These are phyloP conservation scores for Teleopsis dalmanni DNA, from an alignment of 1,140 invertebrate species.

Conservation along the genomic window DNA sequence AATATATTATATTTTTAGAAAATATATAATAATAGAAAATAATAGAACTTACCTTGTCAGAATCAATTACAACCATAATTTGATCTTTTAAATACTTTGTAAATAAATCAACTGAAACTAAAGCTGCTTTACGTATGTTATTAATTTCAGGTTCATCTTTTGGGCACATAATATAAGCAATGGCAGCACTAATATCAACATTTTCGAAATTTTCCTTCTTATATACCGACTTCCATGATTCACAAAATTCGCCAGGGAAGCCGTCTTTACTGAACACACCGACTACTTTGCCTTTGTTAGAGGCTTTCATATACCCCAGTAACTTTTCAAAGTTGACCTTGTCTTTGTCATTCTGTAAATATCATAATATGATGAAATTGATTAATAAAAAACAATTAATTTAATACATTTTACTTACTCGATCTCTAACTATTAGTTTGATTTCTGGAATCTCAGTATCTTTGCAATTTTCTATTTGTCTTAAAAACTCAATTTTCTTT, in stretches of 20 bases:
- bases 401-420: conserved; percentile 54
- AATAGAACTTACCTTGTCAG: conserved; percentile 66
- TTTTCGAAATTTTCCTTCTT: conserved; percentile 73
- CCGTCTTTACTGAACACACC: conserved; percentile 95
- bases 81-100: conserved; percentile 95
- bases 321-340: conserved; percentile 88
- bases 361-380: conserved; percentile 6
- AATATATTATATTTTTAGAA: not conserved
- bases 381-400: not conserved
- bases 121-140: conserved; percentile 88
- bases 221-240: conserved; percentile 75
- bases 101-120: conserved; percentile 91
- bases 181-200: conserved; percentile 77
- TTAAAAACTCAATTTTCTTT: conserved; percentile 96
- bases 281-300: conserved; percentile 81
- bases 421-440: conserved; percentile 83
- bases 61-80: conserved; percentile 98
- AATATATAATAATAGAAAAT: not conserved
- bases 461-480: conserved; percentile 81
- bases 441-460: conserved; percentile 79
- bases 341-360: conserved; percentile 84
- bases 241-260: conserved; percentile 87
- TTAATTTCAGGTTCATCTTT: conserved; percentile 93
- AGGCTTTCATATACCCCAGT: conserved; percentile 75
- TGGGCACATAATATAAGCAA: conserved; percentile 83